Base-by-base conservation (phyloP, 2,113 vertebrate species). In the Pseudopodoces humilis region DNA sequence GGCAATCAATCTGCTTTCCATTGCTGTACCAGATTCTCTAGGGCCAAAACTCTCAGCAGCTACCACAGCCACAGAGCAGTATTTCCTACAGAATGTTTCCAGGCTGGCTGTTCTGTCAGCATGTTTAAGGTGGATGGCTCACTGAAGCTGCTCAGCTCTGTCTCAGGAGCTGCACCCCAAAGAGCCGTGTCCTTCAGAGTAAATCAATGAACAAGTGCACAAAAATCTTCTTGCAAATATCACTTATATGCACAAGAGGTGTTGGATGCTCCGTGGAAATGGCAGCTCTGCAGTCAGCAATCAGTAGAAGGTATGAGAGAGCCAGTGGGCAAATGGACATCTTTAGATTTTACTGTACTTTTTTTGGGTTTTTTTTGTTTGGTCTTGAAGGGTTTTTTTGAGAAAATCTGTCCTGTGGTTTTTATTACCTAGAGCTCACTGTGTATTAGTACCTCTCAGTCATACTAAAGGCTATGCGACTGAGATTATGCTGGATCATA, bases 1-100 rank as follows among this genome's bases (percentile, higher is more conserved):
- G 86, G 59, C 92, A 58, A 41, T 88, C 92, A 60, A 41, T 87
- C 93, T 23, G 67, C 88, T 96, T 89, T 81, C 74, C 79, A 83
- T 95, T 60, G 9, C 83, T 93, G 76, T 64, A 56, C 75, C 94
- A 94, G 83, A 63, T 95, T 76, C 70, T 72, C 52, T 67, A 59
- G 82, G 75, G 88, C 70, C 65, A n/a, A 68, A 56, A 11, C 7
- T 59, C 63, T 28, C 4, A 43, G 56, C 67, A 47, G 37, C 10
- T 53, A 43, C 19, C 13, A 15, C 24, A 47, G 62, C 31, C 17
- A 9, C 27, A 59, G 55, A 37, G 2, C 1, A 31, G 10, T 0
- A 8, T 75, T 67, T 67, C 41, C 64, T 59, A 16, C 64, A 8
- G 33, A 12, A 15, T 5, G 5, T 46, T 64, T 31, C 37, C 27